Base-by-base conservation (phyloP, 2,888 invertebrate genomes). In the Drosophila nr. perissopoda region DNA sequence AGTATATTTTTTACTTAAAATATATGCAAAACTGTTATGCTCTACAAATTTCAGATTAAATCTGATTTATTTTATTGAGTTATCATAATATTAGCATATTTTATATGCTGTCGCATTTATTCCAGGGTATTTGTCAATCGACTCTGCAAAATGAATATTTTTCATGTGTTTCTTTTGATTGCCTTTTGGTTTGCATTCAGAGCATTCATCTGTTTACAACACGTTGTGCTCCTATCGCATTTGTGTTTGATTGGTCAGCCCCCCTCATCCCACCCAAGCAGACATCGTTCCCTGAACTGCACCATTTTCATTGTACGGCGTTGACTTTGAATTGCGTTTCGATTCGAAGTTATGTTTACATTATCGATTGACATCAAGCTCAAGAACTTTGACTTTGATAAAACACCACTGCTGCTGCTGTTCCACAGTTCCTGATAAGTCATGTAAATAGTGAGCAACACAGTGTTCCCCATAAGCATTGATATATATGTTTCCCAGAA, bases 321-420 rank as follows among this genome's bases (percentile, higher is more conserved):
- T 76, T 78, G 80, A 80, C 78, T 80, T 80, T 78, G 78, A 78
- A 60, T 66, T 76, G 63, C 45, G 65, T 72, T 69, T 52, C 62
- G 45, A 36, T 38, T 40, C 59, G 16, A 36, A 64, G 54, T 68
- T 53, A 34, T 78, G 81, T 78, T 78, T 80, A 80, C 73, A 66
- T 54, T 78, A 78, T 78, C 81, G 77, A 78, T 80, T 78, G 57
- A 52, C 53, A 56, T 59, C 33, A 18, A 27, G 21, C 56, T 71
- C 38, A 36, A 76, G 80, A 80, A 76, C 72, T 80, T 80, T 78
- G 78, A 78, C 80, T 80, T 80, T 80, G 68, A 72, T 78, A 76
- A 72, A 80, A 67, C 31, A 25, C 60, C 60, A 38, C 33, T 59
- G 52, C 33, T 59, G 65, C 49, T 53, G 49, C 36, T 64, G 66